Evolutionary conservation across 1,140 invertebrate species (phyloP), one percentile per base, ranked within the genome.

Genomic region (Euwallacea similis): DNA sequence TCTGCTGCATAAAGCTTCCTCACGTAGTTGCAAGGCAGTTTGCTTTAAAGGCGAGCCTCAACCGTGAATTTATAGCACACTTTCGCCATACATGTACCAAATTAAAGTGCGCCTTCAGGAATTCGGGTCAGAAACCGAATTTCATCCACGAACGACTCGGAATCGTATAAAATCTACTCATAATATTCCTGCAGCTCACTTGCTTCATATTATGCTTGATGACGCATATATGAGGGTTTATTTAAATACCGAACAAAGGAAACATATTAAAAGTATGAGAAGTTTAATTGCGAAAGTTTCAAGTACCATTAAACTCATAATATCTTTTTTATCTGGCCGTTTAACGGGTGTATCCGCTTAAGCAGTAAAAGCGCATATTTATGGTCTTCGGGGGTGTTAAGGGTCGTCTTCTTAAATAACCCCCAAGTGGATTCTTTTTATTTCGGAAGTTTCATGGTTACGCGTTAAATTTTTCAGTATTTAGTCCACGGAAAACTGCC

Each of bases 271-370:
- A 63, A 63, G 61, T 63, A 63, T 63, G 13, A 46, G 43, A 63
- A 63, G 61, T 63, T 63, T 63, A 63, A 63, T 63, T 47, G 61
- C 61, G 7, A 63, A 63, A 63, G 61, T 63, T 63, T 33, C 41
- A 63, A 63, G 13, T 63, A 42, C 44, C 61, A 63, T 63, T 63
- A 63, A 63, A 63, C 61, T 63, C 41, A 47, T 47, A 63, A 63
- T 63, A 42, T 50, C 44, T 63, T 63, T 63, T 63, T 63, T 63
- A 63, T 63, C 61, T 46, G 43, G 16, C 3, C 41, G 46, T 47
- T 63, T 63, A 63, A 63, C 61, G 61, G 16, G 61, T 47, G 33
- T 63, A 63, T 63, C 61, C 61, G 33, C 59, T 56, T 61, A 61
- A 61, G 59, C 59, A 61, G 41, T 61, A 43, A 61, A 61, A 56